Percentiles rank a stretch among this genome's conserved stretches.
phyloP scores from a whole-genome alignment of 2,113 vertebrate genomes.

The Fukomys damarensis region DNA sequence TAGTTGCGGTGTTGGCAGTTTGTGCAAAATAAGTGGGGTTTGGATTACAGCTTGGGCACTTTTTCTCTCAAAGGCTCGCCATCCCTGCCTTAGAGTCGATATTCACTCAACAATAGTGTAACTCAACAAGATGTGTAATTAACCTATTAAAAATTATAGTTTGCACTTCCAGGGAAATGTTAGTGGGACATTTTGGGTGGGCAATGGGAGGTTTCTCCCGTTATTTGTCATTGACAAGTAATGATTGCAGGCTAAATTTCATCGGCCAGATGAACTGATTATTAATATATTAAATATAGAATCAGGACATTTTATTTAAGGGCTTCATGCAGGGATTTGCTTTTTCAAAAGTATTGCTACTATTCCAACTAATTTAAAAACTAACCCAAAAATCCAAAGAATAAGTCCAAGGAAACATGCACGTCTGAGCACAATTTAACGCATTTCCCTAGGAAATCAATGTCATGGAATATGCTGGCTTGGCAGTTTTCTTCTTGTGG shows the following conservation, averaged over 20 bases:
- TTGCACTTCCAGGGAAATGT: background rate
- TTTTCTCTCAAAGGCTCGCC: background rate
- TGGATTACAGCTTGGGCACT: background rate
- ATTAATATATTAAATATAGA: conserved; percentile 47
- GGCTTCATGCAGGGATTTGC: background rate
- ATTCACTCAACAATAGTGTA: conserved; percentile 25
- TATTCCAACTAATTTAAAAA: conserved; percentile 33
- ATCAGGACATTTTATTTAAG: background rate
- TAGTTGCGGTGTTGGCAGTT: background rate
- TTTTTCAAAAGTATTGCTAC: background rate
- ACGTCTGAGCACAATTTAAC: background rate
- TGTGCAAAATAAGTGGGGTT: background rate
- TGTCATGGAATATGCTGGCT: conserved; percentile 4
- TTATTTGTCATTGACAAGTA: background rate
- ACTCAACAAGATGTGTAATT: conserved; percentile 7
- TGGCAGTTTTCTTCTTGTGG: background rate
- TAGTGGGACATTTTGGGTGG: background rate
- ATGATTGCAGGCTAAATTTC: background rate
- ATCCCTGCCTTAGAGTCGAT: background rate
- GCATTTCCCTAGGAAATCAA: conserved; percentile 52
- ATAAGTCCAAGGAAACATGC: background rate
- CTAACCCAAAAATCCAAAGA: background rate
- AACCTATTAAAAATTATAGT: conserved; percentile 9
- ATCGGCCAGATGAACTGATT: conserved; percentile 29
- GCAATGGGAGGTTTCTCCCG: background rate